These are phyloP conservation scores for Ramphastos sulfuratus DNA, from an alignment of 2,113 vertebrate species.

Conservation along the genomic window DNA sequence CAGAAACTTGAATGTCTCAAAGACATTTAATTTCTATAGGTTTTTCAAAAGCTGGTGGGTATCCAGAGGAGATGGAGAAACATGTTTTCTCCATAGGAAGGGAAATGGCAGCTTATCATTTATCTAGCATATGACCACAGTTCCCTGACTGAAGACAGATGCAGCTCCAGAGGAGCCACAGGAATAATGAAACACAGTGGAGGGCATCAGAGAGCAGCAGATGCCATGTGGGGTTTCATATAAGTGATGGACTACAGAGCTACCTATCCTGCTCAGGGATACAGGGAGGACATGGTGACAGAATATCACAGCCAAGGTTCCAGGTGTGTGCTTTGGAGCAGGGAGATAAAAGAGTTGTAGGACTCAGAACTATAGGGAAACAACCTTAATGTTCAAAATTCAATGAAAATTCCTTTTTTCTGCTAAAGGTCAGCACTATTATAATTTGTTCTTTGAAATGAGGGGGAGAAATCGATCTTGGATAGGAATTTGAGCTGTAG, in stretches of 20 bases:
- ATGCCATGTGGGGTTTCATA: not conserved
- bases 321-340: not conserved
- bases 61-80: not conserved
- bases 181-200: not conserved
- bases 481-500: not conserved
- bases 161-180: not conserved
- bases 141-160: not conserved
- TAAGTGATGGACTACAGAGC: not conserved
- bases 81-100: not conserved
- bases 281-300: fast-evolving
- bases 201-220: not conserved
- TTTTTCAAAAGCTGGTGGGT: not conserved
- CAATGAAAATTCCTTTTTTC: not conserved
- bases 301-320: not conserved
- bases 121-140: not conserved
- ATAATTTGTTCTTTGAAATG: not conserved
- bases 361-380: not conserved
- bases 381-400: not conserved
- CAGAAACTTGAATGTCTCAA: not conserved
- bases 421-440: not conserved
- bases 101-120: not conserved
- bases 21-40: not conserved
- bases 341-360: not conserved
- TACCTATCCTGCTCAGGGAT: not conserved
- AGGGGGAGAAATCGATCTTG: not conserved